Evolutionary conservation across 2,888 invertebrate species (phyloP), one percentile per base, ranked within the genome.

Genomic region (Ecdyonurus torrentis): DNA sequence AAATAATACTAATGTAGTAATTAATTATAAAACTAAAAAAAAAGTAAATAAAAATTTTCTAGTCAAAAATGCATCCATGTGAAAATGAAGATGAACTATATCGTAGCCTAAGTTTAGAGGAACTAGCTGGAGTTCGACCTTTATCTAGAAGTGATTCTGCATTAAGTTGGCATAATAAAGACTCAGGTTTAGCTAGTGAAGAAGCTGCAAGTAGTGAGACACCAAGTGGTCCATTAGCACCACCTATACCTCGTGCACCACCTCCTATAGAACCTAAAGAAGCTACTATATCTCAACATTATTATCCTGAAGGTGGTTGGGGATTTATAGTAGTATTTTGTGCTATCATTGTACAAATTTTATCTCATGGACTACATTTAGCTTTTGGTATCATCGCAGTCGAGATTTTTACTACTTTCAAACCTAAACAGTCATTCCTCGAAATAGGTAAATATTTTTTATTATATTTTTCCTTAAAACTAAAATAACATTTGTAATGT

Each of bases 251-350:
- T 5, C 55, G 22, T 7, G 55, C n/a, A 22, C 7, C n/a, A n/a
- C 55, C 55, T n/a, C 5, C 7, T 20, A n/a, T 7, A 7, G 63
- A 59, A 24, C 37, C 58, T 22, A 63, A 63, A 50, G 59, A 63
- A 58, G 63, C 63, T 25, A 63, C 63, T 25, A 63, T 63, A 52
- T 59, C 59, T 55, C 63, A 63, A 24, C 63, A 91, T 71, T 90
- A 90, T 75, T 91, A 90, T 74, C 90, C 90, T 37, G 91, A 91
- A 75, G 89, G 89, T 5, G 90, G 89, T 0, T 91, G 90, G 90
- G 91, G 91, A 3, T 91, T 89, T 89, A 82, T 88, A 62, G 84
- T 91, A 61, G 80, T 89, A 1, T 77, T 81, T 20, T 86, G 85
- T 24, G 87, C 85, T 20, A 80, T 88, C 23, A 74, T 87, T 23